Conservation (phyloP, 2,113 vertebrate genomes). For the Brachionichthys hirsutus region DNA sequence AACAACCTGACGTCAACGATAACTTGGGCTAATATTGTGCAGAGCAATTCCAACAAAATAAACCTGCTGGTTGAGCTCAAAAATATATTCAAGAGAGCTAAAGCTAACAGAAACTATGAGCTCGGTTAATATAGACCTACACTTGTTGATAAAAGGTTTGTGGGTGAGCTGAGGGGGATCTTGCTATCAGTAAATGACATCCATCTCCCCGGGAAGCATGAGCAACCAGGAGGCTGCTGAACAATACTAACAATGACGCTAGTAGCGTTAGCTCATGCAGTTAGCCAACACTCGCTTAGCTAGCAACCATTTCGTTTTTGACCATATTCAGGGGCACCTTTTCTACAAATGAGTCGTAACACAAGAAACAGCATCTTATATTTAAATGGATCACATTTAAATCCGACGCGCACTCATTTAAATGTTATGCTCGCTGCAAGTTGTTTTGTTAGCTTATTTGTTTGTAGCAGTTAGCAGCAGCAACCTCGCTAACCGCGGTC, state of each 20-base stretch:
- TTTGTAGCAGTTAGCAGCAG: conserved; percentile 66
- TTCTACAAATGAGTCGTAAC: not conserved
- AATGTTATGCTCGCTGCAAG: not conserved
- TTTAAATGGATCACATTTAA: not conserved
- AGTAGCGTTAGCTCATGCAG: conserved; percentile 1
- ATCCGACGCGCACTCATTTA: not conserved
- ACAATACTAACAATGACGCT: conserved; percentile 66
- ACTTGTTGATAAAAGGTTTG: no score
- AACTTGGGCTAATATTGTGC: no score
- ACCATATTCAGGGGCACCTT: not conserved
- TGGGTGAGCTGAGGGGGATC: not conserved
- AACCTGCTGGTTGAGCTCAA: no score
- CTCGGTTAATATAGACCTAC: no score
- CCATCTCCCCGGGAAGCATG: conserved; percentile 1
- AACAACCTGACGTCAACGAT: no score
- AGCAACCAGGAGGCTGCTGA: conserved; percentile 14
- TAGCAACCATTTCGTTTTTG: not conserved
- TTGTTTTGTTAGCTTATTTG: conserved; percentile 53
- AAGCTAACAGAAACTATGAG: no score
- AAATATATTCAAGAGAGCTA: no score
- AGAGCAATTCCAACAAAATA: no score
- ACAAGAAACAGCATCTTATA: no score
- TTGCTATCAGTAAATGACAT: not conserved
- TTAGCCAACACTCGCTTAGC: conserved; percentile 7
- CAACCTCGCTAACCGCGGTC: conserved; percentile 9